A percentile compares a stretch with the other conserved stretches of the same genome.
These are phyloP conservation scores for Oncorhynchus masou DNA, from an alignment of 2,113 vertebrate species.

Conservation along the genomic window DNA sequence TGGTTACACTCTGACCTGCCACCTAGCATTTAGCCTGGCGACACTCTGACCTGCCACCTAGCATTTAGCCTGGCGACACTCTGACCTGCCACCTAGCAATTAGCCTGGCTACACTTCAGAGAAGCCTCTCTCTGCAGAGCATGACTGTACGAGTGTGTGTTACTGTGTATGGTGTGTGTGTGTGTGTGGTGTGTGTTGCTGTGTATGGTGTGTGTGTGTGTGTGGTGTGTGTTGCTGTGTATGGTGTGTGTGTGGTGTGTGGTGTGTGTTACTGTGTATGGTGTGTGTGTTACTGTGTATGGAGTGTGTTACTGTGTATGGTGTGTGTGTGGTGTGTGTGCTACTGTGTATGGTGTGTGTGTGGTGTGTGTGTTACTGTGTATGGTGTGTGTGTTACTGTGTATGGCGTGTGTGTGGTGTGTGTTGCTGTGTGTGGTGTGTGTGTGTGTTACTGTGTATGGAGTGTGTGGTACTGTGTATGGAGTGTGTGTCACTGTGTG, in stretches of 20 bases:
- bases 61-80: not conserved
- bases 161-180: no score
- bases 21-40: slow-evolving; percentile 11
- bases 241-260: not conserved
- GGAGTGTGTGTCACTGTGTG: no score
- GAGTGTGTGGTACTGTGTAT: no score
- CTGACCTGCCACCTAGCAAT: slow-evolving; percentile 28
- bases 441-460: no score
- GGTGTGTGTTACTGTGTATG: not conserved
- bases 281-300: not conserved
- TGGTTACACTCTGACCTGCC: slow-evolving; percentile 15
- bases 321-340: no score
- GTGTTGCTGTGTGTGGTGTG: no score
- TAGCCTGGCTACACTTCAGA: not conserved
- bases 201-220: not conserved
- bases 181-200: no score
- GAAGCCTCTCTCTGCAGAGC: slow-evolving; percentile 4
- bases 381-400: no score
- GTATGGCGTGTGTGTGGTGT: no score
- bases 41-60: slow-evolving; percentile 22
- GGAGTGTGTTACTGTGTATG: no score
- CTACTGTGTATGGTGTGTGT: no score
- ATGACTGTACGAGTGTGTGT: not conserved
- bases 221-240: not conserved
- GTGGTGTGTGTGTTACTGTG: no score